Conservation (phyloP, 1,140 invertebrate genomes). For the Thaumetopoea pityocampa region DNA sequence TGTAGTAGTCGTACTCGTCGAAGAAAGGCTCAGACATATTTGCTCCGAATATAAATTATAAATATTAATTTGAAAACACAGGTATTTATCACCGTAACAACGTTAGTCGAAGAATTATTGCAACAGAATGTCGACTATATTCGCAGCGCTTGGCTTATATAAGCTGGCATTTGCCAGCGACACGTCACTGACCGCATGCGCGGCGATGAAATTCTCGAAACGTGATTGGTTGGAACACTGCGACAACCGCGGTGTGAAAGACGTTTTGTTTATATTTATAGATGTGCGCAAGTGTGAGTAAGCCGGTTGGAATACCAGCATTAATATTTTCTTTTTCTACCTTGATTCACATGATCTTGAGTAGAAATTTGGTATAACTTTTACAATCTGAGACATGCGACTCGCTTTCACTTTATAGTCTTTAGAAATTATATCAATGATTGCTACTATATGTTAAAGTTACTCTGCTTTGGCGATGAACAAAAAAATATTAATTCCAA, state of each 20-base stretch:
- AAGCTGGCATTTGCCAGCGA: constrained; percentile 30
- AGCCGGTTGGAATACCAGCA: constrained; percentile 38
- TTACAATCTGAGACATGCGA: too few species aligned
- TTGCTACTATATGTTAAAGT: too few species aligned
- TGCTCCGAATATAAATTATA: constrained; percentile 38
- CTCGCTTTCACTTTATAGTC: too few species aligned
- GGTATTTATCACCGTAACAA: constrained; percentile 43
- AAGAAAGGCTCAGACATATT: constrained; percentile 87
- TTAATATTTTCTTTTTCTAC: constrained; percentile 9
- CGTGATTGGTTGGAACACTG: constrained; percentile 52
- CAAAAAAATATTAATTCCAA: too few species aligned
- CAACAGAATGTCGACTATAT: constrained; percentile 42
- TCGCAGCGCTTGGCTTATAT: constrained; percentile 42
- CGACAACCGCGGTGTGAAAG: constrained; percentile 50
- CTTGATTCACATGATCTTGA: too few species aligned
- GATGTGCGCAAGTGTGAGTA: constrained; percentile 39
- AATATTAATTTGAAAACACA: constrained; percentile 30
- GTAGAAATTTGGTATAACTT: too few species aligned
- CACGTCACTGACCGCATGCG: constrained; percentile 70
- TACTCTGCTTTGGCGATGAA: too few species aligned
- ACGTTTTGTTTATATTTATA: constrained; percentile 50
- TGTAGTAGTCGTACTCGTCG: constrained; percentile 94
- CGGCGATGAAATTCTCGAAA: constrained; percentile 64
- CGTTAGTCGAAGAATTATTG: constrained; percentile 44
- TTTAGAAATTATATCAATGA: too few species aligned